phyloP scores from a whole-genome alignment of 2,797 vertebrate genomes.

The Pipistrellus pygmaeus region DNA sequence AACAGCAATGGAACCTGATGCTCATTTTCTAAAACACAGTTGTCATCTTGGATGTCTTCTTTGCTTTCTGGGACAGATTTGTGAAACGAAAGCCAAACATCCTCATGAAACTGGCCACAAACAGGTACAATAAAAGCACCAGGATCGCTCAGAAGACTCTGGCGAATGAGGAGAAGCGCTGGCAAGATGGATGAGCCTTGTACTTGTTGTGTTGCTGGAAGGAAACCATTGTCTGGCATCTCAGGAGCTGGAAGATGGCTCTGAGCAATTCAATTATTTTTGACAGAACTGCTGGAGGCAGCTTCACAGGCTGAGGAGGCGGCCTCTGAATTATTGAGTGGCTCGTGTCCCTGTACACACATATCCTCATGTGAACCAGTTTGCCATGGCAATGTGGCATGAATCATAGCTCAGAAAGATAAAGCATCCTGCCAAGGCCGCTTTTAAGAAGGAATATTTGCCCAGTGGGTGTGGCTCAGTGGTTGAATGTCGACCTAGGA shows the following conservation, averaged over 20 bases:
- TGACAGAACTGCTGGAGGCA: constrained; percentile 14
- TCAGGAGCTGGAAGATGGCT: constrained; percentile 36
- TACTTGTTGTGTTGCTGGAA: constrained; percentile 15
- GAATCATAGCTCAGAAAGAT: constrained; percentile 58
- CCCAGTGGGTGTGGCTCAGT: neutral
- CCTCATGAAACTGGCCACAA: neutral
- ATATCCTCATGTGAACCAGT: constrained; percentile 65
- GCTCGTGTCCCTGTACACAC: constrained; percentile 57
- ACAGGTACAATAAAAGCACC: constrained; percentile 22
- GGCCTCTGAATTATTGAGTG: constrained; percentile 52
- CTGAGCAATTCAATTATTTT: constrained; percentile 67
- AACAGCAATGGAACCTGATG: neutral
- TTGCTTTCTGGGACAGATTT: neutral
- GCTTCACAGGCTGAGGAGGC: neutral
- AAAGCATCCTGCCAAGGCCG: constrained; percentile 25
- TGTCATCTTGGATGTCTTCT: constrained; percentile 1
- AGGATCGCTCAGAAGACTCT: neutral
- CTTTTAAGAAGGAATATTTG: constrained; percentile 58
- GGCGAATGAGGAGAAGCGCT: neutral
- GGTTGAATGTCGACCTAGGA: neutral
- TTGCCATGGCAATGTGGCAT: neutral
- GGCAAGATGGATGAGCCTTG: neutral
- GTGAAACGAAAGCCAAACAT: constrained; percentile 58
- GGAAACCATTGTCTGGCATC: constrained; percentile 57
- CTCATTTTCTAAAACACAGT: constrained; percentile 4